Percentiles rank a stretch among this genome's conserved stretches.
phyloP scores from a whole-genome alignment of 2,888 invertebrate genomes.

The Orchestes rusci region DNA sequence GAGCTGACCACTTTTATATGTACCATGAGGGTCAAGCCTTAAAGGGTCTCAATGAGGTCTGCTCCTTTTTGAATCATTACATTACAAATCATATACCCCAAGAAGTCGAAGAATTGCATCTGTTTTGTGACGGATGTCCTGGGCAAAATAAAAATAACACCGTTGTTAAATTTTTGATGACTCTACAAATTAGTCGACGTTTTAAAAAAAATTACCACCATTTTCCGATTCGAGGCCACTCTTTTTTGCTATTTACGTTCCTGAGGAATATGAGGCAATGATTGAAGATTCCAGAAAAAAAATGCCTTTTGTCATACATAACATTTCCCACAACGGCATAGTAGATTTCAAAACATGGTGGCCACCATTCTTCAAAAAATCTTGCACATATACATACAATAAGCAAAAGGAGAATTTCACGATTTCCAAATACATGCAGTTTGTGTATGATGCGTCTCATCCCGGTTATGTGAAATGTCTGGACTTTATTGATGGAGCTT shows the following conservation, averaged over 20 bases:
- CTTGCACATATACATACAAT: background rate
- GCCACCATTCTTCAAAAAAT: conserved; percentile 15
- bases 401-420: background rate
- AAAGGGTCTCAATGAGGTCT: conserved; percentile 26
- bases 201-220: conserved; percentile 25
- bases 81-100: conserved; percentile 17
- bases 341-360: conserved; percentile 18
- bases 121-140: conserved; percentile 27
- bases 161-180: conserved; percentile 9
- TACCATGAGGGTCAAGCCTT: conserved; percentile 27
- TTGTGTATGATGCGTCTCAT: background rate
- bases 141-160: conserved; percentile 20
- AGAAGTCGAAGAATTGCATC: conserved; percentile 21
- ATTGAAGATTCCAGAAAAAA: conserved; percentile 17
- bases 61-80: conserved; percentile 24
- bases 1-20: conserved; percentile 17
- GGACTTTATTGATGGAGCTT: conserved; percentile 1
- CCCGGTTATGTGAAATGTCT: conserved; percentile 1
- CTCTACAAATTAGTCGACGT: conserved; percentile 16
- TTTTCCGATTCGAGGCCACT: conserved; percentile 24
- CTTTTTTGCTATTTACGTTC: conserved; percentile 25
- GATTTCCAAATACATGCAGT: conserved; percentile 3
- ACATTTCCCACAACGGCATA: conserved; percentile 14
- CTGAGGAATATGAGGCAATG: conserved; percentile 25
- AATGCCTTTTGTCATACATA: conserved; percentile 15